Base-by-base conservation (phyloP, 2,797 vertebrate genomes). In the Borostomias antarcticus region DNA sequence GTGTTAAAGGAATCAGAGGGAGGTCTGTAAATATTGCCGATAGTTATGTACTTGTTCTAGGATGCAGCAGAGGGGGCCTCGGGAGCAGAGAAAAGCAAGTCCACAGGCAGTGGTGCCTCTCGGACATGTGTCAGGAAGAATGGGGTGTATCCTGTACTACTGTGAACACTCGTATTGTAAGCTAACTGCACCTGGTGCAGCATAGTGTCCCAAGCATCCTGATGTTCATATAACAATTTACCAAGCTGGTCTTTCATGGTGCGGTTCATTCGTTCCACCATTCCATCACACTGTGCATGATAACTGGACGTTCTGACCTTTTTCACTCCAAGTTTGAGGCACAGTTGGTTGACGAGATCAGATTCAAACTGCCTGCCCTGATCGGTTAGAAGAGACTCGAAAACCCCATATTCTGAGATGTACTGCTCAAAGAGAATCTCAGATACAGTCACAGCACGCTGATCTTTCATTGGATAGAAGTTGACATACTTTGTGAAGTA, bases 301-400 rank as follows among this genome's bases (percentile, higher is more conserved):
- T 70, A 64, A 13, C 62, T 53, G 32, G 62, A 74, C 3, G 69
- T 72, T n/a, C 11, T 0, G 3, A 53, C 80, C 33, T 76, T 76
- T 19, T 65, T 8, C 0, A 76, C 60, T 15, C 58, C 73, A 6
- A 78, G 35, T 32, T 78, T 5, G 5, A 72, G 1, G 65, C 59
- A 64, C 2, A 80, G 43, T 0, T 70, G 58, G 40, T 71, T 60
- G 0, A 71, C 19, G 0, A 64, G 15, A 40, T 75, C 75, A 23
- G 75, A 66, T 47, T 77, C 56, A 65, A 77, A 79, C 0, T 69
- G 64, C 5, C 19, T 4, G 47, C 67, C 71, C 43, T 76, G 69
- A 67, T 77, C 75, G 0, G 68, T 76, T 23, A 74, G 68, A 0
- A 74, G 3, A 17, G 43, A 69, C 21, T 74, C 65, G 2, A 66